Evolutionary conservation across 1,140 invertebrate species (phyloP).

Genomic region (Eupeodes corollae): DNA sequence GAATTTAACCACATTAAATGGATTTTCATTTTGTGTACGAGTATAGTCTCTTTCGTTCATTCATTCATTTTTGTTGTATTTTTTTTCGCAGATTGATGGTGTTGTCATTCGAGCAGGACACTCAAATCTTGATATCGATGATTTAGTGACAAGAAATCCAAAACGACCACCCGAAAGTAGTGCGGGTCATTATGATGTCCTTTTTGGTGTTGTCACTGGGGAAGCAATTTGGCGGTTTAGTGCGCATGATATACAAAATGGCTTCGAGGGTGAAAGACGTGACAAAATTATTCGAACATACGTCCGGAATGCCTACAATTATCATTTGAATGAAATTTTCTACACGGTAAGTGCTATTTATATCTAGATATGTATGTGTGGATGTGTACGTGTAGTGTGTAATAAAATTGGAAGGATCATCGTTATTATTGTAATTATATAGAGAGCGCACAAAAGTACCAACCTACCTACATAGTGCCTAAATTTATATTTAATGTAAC

Average conservation of each 20-base stretch:
- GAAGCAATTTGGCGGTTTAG: slow-evolving; percentile 75
- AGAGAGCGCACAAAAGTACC: no score
- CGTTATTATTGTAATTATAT: no score
- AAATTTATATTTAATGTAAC: no score
- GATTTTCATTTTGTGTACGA: neutral
- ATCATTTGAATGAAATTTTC: slow-evolving; percentile 93
- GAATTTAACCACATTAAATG: no score
- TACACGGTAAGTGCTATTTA: slow-evolving; percentile 58
- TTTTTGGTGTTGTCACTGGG: slow-evolving; percentile 75
- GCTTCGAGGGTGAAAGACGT: slow-evolving; percentile 79
- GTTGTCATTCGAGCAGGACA: slow-evolving; percentile 38
- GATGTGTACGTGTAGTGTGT: no score
- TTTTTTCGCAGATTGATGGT: slow-evolving; percentile 39
- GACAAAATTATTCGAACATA: slow-evolving; percentile 88
- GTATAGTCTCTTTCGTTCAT: slow-evolving; percentile 2
- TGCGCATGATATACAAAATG: slow-evolving; percentile 67
- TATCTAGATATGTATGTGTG: no score
- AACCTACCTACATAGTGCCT: no score
- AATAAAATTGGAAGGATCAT: no score
- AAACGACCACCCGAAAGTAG: slow-evolving; percentile 27
- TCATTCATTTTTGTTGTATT: slow-evolving; percentile 12
- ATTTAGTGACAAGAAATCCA: slow-evolving; percentile 39
- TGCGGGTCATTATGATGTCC: slow-evolving; percentile 54
- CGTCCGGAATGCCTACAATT: slow-evolving; percentile 84
- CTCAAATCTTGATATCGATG: slow-evolving; percentile 47